Base-by-base conservation (phyloP, 2,888 invertebrate genomes). In the Cryptosula pallasiana region DNA sequence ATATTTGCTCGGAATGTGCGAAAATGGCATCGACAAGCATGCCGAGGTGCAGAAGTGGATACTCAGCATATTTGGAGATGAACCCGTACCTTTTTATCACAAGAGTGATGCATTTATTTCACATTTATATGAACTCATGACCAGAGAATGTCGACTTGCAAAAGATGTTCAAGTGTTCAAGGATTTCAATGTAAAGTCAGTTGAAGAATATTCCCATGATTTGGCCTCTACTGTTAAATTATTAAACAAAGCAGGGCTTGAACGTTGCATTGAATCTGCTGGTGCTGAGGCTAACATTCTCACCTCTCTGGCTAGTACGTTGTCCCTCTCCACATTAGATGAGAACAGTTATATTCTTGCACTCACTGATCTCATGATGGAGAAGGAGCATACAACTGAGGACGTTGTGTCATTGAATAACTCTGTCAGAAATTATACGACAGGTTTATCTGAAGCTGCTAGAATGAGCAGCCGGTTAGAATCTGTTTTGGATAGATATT, bases 301-400 rank as follows among this genome's bases (percentile, higher is more conserved):
- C 20, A 27, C 32, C 5, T 32, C 63, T 5, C 25, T 34, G 3
- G 32, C 32, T 25, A 34, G 3, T 32, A 2, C 9, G 3, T 13
- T 63, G 63, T 63, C 63, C 2, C n/a, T 63, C 16, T 32, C 27
- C 32, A 32, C 63, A 29, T 16, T 63, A 2, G 63, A 63, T 63
- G 63, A 63, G 34, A 25, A 20, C 5, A 63, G 32, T n/a, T 63
- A 13, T 63, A n/a, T 63, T 32, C 63, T 63, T 27, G 29, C 63
- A 5, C 2, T 63, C 25, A 63, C 34, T 3, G 9, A 63, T 13
- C 13, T 63, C 3, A 63, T 27, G 9, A 9, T 63, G 27, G 32
- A 25, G 13, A 63, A 63, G n/a, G 63, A 63, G 63, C 9, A 63
- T 2, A 63, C 63, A 32, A 32, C 63, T 32, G 20, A 27, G 13